Conservation (phyloP, 2,888 invertebrate genomes). For the Ceriagrion tenellum region DNA sequence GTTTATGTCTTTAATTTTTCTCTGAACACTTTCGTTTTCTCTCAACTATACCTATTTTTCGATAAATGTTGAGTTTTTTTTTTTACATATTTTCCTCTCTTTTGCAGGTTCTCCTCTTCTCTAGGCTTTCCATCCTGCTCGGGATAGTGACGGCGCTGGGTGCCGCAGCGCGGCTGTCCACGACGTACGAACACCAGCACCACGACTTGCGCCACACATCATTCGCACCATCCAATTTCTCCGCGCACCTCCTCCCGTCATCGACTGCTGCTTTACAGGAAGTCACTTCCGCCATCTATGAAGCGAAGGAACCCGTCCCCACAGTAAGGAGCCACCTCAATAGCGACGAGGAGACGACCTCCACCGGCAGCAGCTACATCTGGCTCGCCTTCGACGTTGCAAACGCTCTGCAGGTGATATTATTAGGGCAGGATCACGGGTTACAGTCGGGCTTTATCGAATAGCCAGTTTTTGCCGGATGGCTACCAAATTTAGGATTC, state of each 20-base stretch:
- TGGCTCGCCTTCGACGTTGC: conserved; percentile 79
- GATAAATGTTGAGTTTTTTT: too few relatives aligned
- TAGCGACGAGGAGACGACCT: neutral
- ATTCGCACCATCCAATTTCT: neutral
- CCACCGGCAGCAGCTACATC: conserved; percentile 74
- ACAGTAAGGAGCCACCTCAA: too few relatives aligned
- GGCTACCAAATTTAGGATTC: too few relatives aligned
- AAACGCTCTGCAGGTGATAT: conserved; percentile 76
- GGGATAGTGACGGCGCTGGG: conserved; percentile 78
- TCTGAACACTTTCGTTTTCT: too few relatives aligned
- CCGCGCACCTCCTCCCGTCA: too few relatives aligned
- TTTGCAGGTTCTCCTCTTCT: conserved; percentile 78
- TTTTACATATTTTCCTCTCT: neutral
- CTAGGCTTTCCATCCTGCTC: conserved; percentile 80
- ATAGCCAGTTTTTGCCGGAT: too few relatives aligned
- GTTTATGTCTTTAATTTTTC: too few relatives aligned
- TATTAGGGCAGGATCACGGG: too few relatives aligned
- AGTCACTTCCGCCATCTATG: too few relatives aligned
- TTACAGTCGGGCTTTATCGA: too few relatives aligned
- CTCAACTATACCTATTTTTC: too few relatives aligned
- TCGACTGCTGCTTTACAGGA: neutral
- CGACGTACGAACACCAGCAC: conserved; percentile 43
- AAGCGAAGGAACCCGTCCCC: conserved; percentile 68
- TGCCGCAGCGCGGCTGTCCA: conserved; percentile 74
- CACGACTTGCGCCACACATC: neutral